Conservation (phyloP, 2,113 vertebrate genomes). For the Hippocampus barbouri region DNA sequence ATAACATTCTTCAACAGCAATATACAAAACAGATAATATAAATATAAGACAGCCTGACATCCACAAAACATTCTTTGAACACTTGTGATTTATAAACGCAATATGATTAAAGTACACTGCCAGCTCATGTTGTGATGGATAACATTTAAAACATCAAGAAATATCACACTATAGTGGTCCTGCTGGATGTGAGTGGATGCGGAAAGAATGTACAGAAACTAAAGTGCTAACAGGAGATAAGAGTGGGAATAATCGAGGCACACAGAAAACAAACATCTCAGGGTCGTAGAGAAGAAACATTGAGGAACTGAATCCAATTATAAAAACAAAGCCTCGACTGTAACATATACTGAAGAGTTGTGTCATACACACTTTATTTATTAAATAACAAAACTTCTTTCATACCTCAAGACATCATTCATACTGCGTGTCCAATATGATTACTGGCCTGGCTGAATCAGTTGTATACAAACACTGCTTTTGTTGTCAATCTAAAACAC, state of each 20-base stretch:
- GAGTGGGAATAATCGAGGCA: conserved; percentile 1
- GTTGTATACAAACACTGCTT: conserved; percentile 57
- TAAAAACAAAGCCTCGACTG: conserved; percentile 30
- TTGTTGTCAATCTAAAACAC: conserved; percentile 54
- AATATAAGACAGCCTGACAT: conserved; percentile 47
- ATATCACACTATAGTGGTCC: conserved; percentile 22
- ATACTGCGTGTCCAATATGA: conserved; percentile 22
- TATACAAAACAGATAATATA: conserved; percentile 48
- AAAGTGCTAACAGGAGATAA: conserved; percentile 9
- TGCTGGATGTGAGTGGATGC: conserved; percentile 3
- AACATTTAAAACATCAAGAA: conserved; percentile 34
- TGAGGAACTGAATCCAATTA: conserved; percentile 18
- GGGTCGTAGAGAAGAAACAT: neutral
- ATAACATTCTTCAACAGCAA: conserved; percentile 10
- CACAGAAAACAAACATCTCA: neutral
- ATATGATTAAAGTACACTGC: conserved; percentile 48
- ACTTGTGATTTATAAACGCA: conserved; percentile 45
- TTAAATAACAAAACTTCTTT: conserved; percentile 41
- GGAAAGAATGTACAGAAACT: conserved; percentile 34
- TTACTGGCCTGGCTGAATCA: conserved; percentile 29
- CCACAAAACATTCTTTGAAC: conserved; percentile 57
- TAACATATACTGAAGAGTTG: conserved; percentile 16
- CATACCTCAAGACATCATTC: conserved; percentile 24
- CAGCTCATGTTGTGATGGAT: conserved; percentile 23
- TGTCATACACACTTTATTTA: conserved; percentile 32